phyloP scores from a whole-genome alignment of 2,797 vertebrate species.

The Bradypus variegatus region DNA sequence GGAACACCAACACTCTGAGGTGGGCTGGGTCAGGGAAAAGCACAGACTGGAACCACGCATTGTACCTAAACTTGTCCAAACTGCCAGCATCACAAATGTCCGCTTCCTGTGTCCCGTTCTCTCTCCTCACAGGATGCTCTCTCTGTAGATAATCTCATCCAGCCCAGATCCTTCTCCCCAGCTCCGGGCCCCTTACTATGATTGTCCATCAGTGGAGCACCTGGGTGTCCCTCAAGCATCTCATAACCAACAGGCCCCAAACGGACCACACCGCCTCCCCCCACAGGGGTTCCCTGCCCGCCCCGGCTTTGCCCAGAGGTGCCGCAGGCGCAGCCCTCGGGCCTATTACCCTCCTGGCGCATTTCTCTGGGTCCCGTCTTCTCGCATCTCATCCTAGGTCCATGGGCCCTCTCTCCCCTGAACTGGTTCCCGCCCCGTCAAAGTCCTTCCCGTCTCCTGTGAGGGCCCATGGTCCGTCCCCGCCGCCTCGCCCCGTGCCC shows the following conservation, averaged over 20 bases:
- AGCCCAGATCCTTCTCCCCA: accelerated
- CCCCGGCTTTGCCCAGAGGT: accelerated
- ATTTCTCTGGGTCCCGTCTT: no score
- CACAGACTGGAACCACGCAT: not conserved
- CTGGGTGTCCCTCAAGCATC: not conserved
- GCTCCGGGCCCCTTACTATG: not conserved
- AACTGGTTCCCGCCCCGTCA: not conserved
- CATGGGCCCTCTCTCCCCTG: not conserved
- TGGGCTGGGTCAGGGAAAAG: not conserved
- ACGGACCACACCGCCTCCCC: no score
- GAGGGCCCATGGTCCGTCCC: not conserved
- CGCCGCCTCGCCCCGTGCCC: not conserved
- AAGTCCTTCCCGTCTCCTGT: constrained; percentile 53
- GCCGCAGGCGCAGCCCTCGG: no score
- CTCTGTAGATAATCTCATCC: not conserved
- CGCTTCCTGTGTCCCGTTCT: not conserved
- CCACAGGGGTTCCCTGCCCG: not conserved
- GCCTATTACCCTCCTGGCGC: no score
- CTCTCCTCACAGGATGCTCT: not conserved
- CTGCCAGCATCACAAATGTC: not conserved
- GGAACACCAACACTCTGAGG: not conserved
- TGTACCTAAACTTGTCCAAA: not conserved
- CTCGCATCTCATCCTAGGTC: not conserved
- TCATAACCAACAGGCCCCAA: no score
- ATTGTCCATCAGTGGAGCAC: accelerated